Conservation (phyloP, 2,888 invertebrate species). For the Spodoptera exigua region DNA sequence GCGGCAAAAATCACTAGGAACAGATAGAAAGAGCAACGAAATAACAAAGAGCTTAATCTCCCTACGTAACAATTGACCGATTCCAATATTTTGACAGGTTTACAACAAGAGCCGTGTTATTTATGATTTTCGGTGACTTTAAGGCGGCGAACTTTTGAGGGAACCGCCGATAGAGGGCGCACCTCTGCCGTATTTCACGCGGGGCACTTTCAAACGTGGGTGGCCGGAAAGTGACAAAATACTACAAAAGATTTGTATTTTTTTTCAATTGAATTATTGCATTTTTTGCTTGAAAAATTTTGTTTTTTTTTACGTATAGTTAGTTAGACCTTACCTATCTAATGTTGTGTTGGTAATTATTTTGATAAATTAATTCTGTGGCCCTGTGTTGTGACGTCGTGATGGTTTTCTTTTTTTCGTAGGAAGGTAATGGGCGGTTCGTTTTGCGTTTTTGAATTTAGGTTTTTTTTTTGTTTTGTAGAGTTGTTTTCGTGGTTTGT, state of each 20-base stretch:
- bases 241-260: constrained; percentile 42
- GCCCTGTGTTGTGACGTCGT: neutral
- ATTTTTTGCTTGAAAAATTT: constrained; percentile 22
- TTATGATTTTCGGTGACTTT: constrained; percentile 59
- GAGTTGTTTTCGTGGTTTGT: too few species aligned
- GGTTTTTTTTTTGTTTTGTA: too few species aligned
- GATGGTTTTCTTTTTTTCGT: too few species aligned
- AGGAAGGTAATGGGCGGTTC: too few species aligned
- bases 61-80: constrained; percentile 25
- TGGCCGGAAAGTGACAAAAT: constrained; percentile 59
- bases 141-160: constrained; percentile 43
- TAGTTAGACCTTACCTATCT: too few species aligned
- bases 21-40: too few species aligned
- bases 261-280: constrained; percentile 49
- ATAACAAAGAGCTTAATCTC: too few species aligned
- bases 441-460: too few species aligned
- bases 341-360: constrained; percentile 32
- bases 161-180: constrained; percentile 31
- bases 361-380: constrained; percentile 59
- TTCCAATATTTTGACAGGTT: constrained; percentile 60
- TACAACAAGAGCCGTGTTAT: constrained; percentile 53
- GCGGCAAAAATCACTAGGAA: too few species aligned
- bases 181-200: constrained; percentile 50
- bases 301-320: too few species aligned
- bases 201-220: constrained; percentile 53